Evolutionary conservation across 2,797 vertebrate species (phyloP), one percentile per base, ranked within the genome.

Genomic region (Taenioides sp.): DNA sequence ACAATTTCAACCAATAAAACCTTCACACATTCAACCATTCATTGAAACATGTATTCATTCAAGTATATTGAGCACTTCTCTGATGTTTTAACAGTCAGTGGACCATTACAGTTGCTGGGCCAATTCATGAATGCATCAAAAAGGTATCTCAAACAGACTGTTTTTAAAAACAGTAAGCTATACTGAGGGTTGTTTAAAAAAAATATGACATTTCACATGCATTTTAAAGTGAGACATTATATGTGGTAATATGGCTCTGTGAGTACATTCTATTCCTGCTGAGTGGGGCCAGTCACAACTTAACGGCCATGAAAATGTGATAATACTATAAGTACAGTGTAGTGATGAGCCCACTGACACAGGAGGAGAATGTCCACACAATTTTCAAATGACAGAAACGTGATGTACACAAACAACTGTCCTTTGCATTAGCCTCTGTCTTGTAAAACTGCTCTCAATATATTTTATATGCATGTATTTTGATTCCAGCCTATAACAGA

Each of bases 401-500:
- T 50, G 23, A 49, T 18, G n/a, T 3, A 25, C 65, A 54, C 4
- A 52, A 52, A 17, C 49, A 28, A 31, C 1, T 52, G 43, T 25
- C 54, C 27, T 52, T 52, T 52, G 17, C 43, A 18, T 27, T 20
- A 49, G 10, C 22, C 11, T 25, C 22, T 17, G 23, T 14, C 34
- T 40, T 40, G 34, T 63, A 63, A 61, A 63, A 1, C 12, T 2
- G 37, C 43, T 67, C 59, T 31, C 28, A 22, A 55, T 73, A 67
- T 74, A 78, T 73, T n/a, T 7, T 75, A 10, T 10, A 37, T 37
- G 34, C 10, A 37, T 37, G 7, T 65, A 78, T 71, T 72, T 76
- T 47, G 71, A 80, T 76, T 76, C 75, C 59, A 34, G 66, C 83
- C 88, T 81, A 86, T 86, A 86, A 87, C 67, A 87, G 76, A 78